Percentiles rank a stretch among this genome's conserved stretches.
Evolutionary conservation across 2,888 invertebrate genomes (phyloP).

Genomic region (Acronicta leporina): DNA sequence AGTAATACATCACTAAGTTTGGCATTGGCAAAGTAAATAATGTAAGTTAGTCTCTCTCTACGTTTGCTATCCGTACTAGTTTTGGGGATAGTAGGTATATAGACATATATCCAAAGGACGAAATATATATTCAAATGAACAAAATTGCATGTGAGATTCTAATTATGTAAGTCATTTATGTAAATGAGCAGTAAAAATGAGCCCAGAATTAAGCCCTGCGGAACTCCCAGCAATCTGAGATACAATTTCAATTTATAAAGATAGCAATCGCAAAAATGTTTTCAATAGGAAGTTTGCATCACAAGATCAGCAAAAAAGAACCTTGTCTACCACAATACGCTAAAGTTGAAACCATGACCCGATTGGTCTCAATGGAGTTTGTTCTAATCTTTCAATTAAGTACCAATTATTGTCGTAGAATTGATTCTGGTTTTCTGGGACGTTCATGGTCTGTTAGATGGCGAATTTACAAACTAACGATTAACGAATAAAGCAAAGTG

Average conservation of each 20-base stretch:
- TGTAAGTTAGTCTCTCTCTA: too few species aligned
- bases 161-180: neutral
- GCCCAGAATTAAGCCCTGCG: neutral
- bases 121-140: too few species aligned
- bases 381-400: constrained; percentile 78
- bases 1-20: constrained; percentile 54
- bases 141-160: neutral
- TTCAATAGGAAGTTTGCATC: neutral
- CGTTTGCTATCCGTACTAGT: too few species aligned
- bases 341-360: constrained; percentile 65
- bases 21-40: too few species aligned
- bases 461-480: constrained; percentile 39
- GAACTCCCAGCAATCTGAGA: neutral
- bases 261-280: neutral
- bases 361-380: constrained; percentile 66
- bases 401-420: constrained; percentile 56
- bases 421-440: constrained; percentile 40
- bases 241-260: neutral
- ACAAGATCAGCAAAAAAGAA: neutral
- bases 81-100: too few species aligned
- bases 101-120: too few species aligned
- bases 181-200: too few species aligned
- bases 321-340: constrained; percentile 9
- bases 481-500: constrained; percentile 52
- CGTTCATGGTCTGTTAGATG: constrained; percentile 41